A percentile compares a stretch with the other conserved stretches of the same genome.
Conservation (phyloP, 2,888 invertebrate species). For the Suillia variegata region DNA sequence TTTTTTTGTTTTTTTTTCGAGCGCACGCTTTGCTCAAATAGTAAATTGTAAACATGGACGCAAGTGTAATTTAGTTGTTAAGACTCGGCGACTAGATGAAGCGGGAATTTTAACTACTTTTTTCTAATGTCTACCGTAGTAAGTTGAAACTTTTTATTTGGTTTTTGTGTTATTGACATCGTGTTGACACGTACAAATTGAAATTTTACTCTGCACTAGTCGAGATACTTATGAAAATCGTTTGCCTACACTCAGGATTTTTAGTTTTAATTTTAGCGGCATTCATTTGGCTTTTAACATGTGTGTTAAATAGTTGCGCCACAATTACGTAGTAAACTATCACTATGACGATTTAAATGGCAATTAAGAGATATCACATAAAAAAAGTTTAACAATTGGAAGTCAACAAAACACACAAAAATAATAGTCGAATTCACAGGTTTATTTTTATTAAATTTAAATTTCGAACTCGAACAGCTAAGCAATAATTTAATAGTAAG, state of each 20-base stretch:
- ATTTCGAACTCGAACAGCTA: too few relatives aligned
- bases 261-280: background rate
- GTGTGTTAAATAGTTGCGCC: background rate
- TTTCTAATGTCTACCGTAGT: background rate
- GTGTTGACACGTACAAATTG: slow-evolving; percentile 49
- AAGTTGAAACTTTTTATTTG: background rate
- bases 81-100: slow-evolving; percentile 14
- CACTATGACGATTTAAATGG: too few relatives aligned
- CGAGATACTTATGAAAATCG: slow-evolving; percentile 18
- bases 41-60: slow-evolving; percentile 50
- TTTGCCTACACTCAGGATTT: background rate
- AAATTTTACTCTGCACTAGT: slow-evolving; percentile 40
- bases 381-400: too few relatives aligned
- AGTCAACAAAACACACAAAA: too few relatives aligned
- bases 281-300: background rate
- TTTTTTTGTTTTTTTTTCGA: slow-evolving; percentile 11
- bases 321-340: too few relatives aligned
- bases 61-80: slow-evolving; percentile 54
- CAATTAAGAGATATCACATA: too few relatives aligned
- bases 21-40: slow-evolving; percentile 26
- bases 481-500: too few relatives aligned
- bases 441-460: too few relatives aligned
- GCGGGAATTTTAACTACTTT: slow-evolving; percentile 34
- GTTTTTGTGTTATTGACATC: slow-evolving; percentile 36
- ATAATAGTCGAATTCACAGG: too few relatives aligned